A percentile compares a stretch with the other conserved stretches of the same genome.
Conservation (phyloP, 2,113 vertebrate genomes). For the Oreotragus oreotragus region DNA sequence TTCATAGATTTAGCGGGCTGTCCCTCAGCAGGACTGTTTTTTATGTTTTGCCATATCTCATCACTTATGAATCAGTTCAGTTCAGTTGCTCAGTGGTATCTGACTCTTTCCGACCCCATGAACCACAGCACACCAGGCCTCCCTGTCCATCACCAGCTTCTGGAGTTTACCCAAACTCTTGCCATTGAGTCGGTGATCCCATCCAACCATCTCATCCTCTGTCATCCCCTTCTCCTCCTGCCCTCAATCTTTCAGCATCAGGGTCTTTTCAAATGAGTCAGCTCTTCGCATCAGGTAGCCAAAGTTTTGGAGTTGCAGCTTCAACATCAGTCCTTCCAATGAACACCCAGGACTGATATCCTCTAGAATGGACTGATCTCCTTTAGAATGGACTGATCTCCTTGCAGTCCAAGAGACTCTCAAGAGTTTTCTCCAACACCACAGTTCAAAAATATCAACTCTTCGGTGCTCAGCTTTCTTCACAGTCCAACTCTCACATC, state of each 20-base stretch:
- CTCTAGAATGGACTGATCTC: not conserved
- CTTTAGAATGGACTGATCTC: not conserved
- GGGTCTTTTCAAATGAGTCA: not conserved
- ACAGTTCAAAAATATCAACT: not conserved
- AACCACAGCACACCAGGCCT: not conserved
- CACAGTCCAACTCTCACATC: not conserved
- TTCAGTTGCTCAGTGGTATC: not conserved
- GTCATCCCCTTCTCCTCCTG: not conserved
- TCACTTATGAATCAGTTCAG: not conserved
- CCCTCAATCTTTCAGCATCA: not conserved
- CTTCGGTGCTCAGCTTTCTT: not conserved
- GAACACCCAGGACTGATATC: not conserved
- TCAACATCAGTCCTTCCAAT: not conserved
- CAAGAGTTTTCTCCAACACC: not conserved
- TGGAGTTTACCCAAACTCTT: not conserved
- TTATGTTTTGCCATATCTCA: not conserved
- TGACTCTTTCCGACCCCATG: not conserved
- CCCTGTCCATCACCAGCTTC: not conserved
- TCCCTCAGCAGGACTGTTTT: conserved; percentile 3
- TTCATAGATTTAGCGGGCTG: not conserved
- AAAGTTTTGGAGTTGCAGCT: not conserved
- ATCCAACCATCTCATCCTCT: not conserved
- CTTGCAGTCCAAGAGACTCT: not conserved
- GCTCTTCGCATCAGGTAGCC: not conserved
- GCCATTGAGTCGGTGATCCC: not conserved